phyloP scores from a whole-genome alignment of 1,140 invertebrate species.

The Hylaeus anthracinus region DNA sequence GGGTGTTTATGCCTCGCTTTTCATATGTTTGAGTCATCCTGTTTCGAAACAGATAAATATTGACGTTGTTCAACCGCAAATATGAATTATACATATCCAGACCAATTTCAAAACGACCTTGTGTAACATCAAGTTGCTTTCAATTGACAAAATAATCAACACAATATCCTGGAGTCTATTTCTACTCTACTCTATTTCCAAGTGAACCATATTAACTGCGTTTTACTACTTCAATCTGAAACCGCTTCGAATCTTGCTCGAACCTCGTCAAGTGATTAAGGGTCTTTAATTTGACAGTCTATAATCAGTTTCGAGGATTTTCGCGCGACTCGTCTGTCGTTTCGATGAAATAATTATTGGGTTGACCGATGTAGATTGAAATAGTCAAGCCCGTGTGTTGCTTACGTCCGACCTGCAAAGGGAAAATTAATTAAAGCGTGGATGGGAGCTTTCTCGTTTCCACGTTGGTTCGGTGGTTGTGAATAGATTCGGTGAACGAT shows the following conservation, averaged over 20 bases:
- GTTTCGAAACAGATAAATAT: no score
- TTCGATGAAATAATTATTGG: constrained; percentile 40
- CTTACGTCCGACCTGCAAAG: constrained; percentile 32
- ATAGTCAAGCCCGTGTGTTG: constrained; percentile 35
- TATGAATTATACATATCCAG: no score
- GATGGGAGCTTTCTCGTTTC: not conserved
- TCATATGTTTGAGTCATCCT: no score
- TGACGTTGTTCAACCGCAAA: no score
- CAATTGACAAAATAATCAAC: not conserved
- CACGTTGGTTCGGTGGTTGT: not conserved
- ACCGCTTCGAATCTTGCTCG: not conserved
- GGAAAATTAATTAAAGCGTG: constrained; percentile 45
- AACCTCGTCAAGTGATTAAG: not conserved
- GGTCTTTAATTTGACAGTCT: not conserved
- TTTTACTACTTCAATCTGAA: not conserved
- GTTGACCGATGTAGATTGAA: constrained; percentile 47
- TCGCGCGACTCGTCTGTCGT: not conserved
- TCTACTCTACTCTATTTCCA: not conserved
- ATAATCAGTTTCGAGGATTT: not conserved
- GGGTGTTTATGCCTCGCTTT: no score
- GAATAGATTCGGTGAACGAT: constrained; percentile 9
- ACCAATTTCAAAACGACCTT: no score
- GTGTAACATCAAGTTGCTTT: no score
- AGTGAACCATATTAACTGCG: not conserved
- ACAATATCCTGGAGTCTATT: not conserved